Evolutionary conservation across 2,797 vertebrate genomes (phyloP), one percentile per base, ranked within the genome.

Genomic region (Peromyscus eremicus): DNA sequence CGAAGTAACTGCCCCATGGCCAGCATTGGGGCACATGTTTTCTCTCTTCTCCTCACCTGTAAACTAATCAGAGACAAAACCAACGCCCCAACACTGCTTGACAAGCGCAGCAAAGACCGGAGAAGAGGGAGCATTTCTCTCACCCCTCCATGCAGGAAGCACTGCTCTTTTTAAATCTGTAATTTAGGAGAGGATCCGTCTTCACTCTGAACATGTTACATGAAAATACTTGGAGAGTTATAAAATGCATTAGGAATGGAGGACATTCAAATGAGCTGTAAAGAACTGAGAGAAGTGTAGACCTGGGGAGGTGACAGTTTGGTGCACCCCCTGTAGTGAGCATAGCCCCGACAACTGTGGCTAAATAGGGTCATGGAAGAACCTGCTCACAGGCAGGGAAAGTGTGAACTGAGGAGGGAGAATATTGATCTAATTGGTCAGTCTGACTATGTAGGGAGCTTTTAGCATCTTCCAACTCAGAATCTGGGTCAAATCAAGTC

Each of bases 321-420:
- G 60, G 23, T 0, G 3, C 7, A 17, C 7, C 7, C 46, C 77
- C 27, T 1, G 1, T 0, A 0, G 2, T 52, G n/a, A 64, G 70
- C 32, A 19, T 6, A 2, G 34, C 10, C 27, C 68, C 4, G 14
- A 52, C 17, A 21, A 32, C 43, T 8, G 60, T 32, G 71, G 6
- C 29, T 32, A n/a, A 71, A n/a, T 60, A 21, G n/a, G 19, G 6
- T 85, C 21, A 1, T 12, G 57, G 64, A 66, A 76, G 60, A 73
- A 27, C 0, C 7, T 29, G 66, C 7, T 11, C 37, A 19, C 0
- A 37, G 64, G 37, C 71, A 16, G 40, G 68, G 25, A 14, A 73
- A 46, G 43, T 32, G 12, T 43, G 62, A 52, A 3, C 2, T 29
- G 23, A 46, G 37, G 82, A 49, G 14, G 46, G 82, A 64, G 77